These are phyloP conservation scores for Tetragnatha versicolor DNA, from an alignment of 1,140 invertebrate genomes.

Conservation along the genomic window DNA sequence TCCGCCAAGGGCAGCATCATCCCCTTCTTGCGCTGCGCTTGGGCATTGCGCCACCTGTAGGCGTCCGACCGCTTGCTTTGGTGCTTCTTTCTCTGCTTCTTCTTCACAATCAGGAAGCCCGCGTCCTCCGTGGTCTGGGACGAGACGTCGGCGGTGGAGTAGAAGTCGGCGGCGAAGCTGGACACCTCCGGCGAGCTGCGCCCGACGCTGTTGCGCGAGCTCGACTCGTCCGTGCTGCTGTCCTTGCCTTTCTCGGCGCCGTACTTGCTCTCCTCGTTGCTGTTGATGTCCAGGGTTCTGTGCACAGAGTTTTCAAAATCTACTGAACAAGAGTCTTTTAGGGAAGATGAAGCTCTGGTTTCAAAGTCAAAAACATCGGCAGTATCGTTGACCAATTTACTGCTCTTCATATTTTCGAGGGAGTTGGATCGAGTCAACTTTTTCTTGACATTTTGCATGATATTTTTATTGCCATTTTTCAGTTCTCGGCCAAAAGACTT, in stretches of 20 bases:
- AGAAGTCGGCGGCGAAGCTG: slow-evolving; percentile 50
- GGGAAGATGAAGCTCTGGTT: not conserved
- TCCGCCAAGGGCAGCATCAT: slow-evolving; percentile 34
- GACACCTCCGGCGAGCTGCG: slow-evolving; percentile 69
- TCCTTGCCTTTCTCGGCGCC: not conserved
- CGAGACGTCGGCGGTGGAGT: slow-evolving; percentile 29
- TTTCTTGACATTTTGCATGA: slow-evolving; percentile 9
- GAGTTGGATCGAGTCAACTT: slow-evolving; percentile 40
- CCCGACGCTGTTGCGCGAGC: slow-evolving; percentile 61
- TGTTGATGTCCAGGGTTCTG: slow-evolving; percentile 36
- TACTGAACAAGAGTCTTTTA: not conserved
- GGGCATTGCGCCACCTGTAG: slow-evolving; percentile 39
- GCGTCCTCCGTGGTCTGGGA: slow-evolving; percentile 57
- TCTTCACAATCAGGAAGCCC: slow-evolving; percentile 77
- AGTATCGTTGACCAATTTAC: not conserved
- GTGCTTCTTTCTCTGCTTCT: slow-evolving; percentile 75
- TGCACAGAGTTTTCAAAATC: not conserved
- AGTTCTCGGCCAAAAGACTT: slow-evolving; percentile 16
- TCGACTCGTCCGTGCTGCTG: not conserved
- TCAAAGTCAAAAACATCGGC: not conserved
- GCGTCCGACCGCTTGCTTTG: slow-evolving; percentile 57
- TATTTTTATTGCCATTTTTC: slow-evolving; percentile 28
- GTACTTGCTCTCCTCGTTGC: slow-evolving; percentile 7
- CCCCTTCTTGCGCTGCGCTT: slow-evolving; percentile 25
- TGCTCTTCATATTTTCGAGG: slow-evolving; percentile 9